A percentile compares a stretch with the other conserved stretches of the same genome.
phyloP scores from a whole-genome alignment of 2,797 vertebrate genomes.

The Lepus oiostolus region DNA sequence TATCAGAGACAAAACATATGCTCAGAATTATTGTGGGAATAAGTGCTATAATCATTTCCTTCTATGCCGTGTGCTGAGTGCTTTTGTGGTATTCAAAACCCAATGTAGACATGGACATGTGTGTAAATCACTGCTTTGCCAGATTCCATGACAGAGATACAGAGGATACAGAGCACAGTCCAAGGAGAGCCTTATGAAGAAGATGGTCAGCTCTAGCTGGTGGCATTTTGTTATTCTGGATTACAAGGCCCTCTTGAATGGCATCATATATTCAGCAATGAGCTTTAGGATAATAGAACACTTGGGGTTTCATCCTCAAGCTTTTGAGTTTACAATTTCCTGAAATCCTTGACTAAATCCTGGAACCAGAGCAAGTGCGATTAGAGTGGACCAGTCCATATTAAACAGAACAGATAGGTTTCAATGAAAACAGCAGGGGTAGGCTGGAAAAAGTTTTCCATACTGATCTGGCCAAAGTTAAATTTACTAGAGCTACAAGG shows the following conservation, averaged over 20 bases:
- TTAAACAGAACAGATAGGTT: neutral
- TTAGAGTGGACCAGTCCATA: neutral
- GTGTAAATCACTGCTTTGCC: neutral
- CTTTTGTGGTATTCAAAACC: neutral
- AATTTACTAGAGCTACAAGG: neutral
- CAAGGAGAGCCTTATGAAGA: neutral
- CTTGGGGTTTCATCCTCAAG: neutral
- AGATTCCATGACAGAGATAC: neutral
- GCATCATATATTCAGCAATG: neutral
- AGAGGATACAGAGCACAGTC: neutral
- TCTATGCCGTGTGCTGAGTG: neutral
- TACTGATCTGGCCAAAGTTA: neutral
- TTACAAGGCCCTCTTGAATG: neutral
- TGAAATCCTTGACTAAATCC: neutral
- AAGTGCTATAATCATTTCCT: neutral
- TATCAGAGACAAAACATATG: conserved; percentile 22
- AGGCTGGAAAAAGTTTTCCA: neutral
- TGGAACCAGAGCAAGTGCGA: neutral
- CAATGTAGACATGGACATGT: neutral
- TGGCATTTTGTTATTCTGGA: neutral
- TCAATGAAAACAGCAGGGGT: neutral
- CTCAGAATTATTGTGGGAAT: neutral
- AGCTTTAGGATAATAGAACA: neutral
- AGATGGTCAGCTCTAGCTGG: neutral
- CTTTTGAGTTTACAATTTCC: neutral